Percentiles rank a stretch among this genome's conserved stretches.
Conservation (phyloP, 2,797 vertebrate species). For the Anas flavirostris region DNA sequence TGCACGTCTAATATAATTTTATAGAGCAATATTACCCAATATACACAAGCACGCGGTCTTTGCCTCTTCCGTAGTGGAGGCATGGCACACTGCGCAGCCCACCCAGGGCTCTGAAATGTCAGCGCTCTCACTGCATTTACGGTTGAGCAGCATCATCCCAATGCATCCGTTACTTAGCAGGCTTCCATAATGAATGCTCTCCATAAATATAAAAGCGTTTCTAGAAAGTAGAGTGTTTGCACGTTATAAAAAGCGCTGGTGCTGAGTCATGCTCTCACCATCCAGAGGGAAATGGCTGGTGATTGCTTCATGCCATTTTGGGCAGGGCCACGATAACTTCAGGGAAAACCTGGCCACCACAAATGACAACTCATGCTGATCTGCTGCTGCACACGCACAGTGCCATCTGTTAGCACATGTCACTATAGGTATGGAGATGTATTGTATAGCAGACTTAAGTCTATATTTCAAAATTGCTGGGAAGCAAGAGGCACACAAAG, state of each 20-base stretch:
- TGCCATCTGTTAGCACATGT: slow-evolving; percentile 71
- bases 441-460: slow-evolving; percentile 55
- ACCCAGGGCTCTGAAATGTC: neutral
- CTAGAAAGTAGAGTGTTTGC: slow-evolving; percentile 47
- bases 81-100: neutral
- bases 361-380: slow-evolving; percentile 60
- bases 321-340: slow-evolving; percentile 38
- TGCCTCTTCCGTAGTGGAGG: neutral
- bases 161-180: neutral
- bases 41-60: neutral
- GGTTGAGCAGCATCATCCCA: neutral
- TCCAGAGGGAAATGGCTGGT: neutral
- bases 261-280: slow-evolving; percentile 44
- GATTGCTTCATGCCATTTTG: slow-evolving; percentile 33
- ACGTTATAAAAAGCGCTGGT: neutral
- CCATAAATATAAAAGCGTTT: slow-evolving; percentile 42
- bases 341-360: slow-evolving; percentile 44
- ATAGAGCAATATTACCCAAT: neutral
- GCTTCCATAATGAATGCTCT: neutral
- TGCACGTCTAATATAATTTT: slow-evolving; percentile 50
- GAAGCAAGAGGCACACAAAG: slow-evolving; percentile 67
- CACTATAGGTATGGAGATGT: slow-evolving; percentile 63
- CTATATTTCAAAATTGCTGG: slow-evolving; percentile 70
- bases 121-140: neutral
- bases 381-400: neutral